Conservation (phyloP, 2,113 vertebrate genomes). For the Cranoglanis bouderius region DNA sequence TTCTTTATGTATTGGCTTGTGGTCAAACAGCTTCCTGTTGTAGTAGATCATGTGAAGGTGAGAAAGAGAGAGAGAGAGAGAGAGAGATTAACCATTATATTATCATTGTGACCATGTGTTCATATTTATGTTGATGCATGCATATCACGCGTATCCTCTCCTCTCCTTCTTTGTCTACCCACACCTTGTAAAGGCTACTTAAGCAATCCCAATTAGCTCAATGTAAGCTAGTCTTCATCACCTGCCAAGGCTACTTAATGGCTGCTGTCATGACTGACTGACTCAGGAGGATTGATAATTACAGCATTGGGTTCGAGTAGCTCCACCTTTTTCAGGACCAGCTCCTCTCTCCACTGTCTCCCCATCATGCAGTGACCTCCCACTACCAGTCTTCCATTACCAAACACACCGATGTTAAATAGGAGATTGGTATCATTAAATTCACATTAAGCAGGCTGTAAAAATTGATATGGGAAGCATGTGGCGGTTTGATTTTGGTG, state of each 20-base stretch:
- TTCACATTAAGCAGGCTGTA: constrained; percentile 56
- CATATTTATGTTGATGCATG: background rate
- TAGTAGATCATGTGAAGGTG: background rate
- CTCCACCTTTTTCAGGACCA: constrained; percentile 30
- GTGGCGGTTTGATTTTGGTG: constrained; percentile 47
- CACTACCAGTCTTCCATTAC: constrained; percentile 49
- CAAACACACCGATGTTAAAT: constrained; percentile 54
- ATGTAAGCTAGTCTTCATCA: constrained; percentile 39
- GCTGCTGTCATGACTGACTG: constrained; percentile 42
- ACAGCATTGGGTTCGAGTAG: constrained; percentile 23
- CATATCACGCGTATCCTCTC: too few species aligned
- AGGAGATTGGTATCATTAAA: constrained; percentile 61
- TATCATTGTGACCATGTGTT: background rate
- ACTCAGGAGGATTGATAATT: constrained; percentile 35
- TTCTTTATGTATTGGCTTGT: background rate
- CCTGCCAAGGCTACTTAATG: constrained; percentile 34
- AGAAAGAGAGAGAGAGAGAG: constrained; percentile 2
- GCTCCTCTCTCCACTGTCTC: background rate
- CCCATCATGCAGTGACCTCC: constrained; percentile 7
- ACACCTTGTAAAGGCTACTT: constrained; percentile 33
- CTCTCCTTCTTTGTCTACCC: constrained; percentile 26
- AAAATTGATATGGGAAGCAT: constrained; percentile 54
- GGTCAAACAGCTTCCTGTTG: background rate
- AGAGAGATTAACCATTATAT: background rate
- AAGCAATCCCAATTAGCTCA: constrained; percentile 49